Percentiles rank a stretch among this genome's conserved stretches.
Evolutionary conservation across 2,797 vertebrate genomes (phyloP).

Genomic region (Sebastiscus tertius): DNA sequence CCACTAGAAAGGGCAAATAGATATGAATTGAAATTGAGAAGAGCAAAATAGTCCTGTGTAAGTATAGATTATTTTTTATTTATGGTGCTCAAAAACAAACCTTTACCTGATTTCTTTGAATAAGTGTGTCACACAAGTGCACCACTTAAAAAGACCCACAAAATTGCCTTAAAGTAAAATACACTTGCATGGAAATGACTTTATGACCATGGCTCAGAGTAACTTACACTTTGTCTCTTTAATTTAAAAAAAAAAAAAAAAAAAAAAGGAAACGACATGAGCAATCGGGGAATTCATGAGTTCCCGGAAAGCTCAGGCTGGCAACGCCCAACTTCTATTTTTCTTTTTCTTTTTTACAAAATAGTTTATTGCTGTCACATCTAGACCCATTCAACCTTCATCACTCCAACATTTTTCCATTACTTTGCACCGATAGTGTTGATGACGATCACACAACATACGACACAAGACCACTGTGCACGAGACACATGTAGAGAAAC

Average conservation of each 20-base stretch:
- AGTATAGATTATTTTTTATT: neutral
- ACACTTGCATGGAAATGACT: neutral
- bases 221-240: constrained; percentile 63
- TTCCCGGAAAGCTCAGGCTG: constrained; percentile 74
- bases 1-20: neutral
- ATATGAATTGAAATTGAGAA: neutral
- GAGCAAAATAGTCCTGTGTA: neutral
- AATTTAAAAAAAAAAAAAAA: constrained; percentile 74
- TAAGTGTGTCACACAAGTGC: neutral
- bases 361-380: constrained; percentile 50
- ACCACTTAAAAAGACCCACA: neutral
- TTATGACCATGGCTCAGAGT: constrained; percentile 53
- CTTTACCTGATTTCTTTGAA: neutral
- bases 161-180: neutral
- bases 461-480: constrained; percentile 18
- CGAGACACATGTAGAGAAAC: constrained; percentile 29
- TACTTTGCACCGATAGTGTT: constrained; percentile 21
- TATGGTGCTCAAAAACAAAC: neutral
- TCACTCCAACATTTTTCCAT: constrained; percentile 30
- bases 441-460: constrained; percentile 21
- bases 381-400: constrained; percentile 44
- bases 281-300: constrained; percentile 60
- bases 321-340: constrained; percentile 43
- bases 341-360: constrained; percentile 70
- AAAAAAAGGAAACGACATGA: constrained; percentile 72